Evolutionary conservation across 2,113 vertebrate genomes (phyloP).

Genomic region (Neomonachus schauinslandi): DNA sequence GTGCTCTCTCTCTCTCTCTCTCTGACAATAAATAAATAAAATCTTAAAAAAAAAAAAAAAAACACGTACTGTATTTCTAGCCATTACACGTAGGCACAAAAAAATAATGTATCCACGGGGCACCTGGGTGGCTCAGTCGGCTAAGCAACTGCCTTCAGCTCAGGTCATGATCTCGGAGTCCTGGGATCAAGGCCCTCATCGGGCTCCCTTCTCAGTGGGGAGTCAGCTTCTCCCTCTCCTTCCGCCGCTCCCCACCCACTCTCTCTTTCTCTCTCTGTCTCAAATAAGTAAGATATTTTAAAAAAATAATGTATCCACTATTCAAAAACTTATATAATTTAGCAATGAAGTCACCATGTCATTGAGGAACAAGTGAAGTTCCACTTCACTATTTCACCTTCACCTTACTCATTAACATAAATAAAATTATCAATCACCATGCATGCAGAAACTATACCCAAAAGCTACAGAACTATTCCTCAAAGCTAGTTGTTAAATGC

Average conservation of each 20-base stretch:
- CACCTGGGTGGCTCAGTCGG: not conserved
- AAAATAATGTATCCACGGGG: not conserved
- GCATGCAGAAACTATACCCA: not conserved
- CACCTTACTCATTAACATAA: conserved; percentile 5
- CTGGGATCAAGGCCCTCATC: not conserved
- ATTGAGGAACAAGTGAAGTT: not conserved
- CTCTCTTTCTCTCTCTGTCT: not conserved
- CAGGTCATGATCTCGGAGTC: not conserved
- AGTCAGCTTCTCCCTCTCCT: not conserved
- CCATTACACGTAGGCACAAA: not conserved
- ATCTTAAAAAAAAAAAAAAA: not conserved
- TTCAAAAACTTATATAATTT: not conserved
- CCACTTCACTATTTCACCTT: not conserved
- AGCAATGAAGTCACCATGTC: not conserved
- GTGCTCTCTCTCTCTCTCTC: no score
- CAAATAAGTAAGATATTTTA: not conserved
- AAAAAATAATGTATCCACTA: not conserved
- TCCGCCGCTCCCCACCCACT: not conserved
- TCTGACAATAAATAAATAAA: no score
- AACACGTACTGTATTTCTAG: not conserved
- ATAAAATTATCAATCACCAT: not conserved
- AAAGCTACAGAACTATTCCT: not conserved
- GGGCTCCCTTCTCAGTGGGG: no score
- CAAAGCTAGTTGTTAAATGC: not conserved
- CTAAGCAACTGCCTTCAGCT: not conserved